Evolutionary conservation across 2,113 vertebrate genomes (phyloP), one percentile per base, ranked within the genome.

Genomic region (Bubo bubo): DNA sequence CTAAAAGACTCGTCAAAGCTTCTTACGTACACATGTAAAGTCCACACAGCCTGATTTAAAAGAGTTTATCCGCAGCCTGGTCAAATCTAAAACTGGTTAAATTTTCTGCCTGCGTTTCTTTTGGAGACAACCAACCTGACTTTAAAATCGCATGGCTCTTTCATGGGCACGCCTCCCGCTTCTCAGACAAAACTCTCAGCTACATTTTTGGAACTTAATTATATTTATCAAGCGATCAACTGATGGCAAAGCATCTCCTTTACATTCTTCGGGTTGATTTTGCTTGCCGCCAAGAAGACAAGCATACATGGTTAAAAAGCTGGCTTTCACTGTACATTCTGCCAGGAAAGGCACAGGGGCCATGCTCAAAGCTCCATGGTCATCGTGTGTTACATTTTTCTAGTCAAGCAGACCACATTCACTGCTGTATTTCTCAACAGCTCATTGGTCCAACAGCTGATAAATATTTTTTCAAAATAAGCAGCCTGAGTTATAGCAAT

Each of bases 101-200:
- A 21, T 27, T 50, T 49, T 66, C 85, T 79, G 58, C 67, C 37
- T 53, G 35, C 5, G 1, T 73, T 82, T 82, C 35, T 79, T 70
- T 23, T 41, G 55, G 66, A 88, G 37, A 23, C 13, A 26, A 26
- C 30, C 3, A 9, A 5, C 28, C 19, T 66, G 30, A 20, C 17
- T 86, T 87, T 66, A 85, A 77, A 35, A 23, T 9, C 6, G 2
- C 1, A 1, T 1, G 3, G 71, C n/a, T 89, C 26, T 53, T 41
- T 14, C 43, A 35, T 0, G 0, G 10, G 16, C n/a, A 3, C 0
- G 0, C 32, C 32, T 80, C 8, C 0, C 1, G 2, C 49, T 52
- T 37, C 49, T 72, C 71, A 39, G 43, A 13, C 6, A 32, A 21
- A 62, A 23, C 71, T 30, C 18, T 22, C 71, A 74, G 55, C 12